Evolutionary conservation across 1,140 invertebrate genomes (phyloP).

Genomic region (Hylyphantes graminicola): DNA sequence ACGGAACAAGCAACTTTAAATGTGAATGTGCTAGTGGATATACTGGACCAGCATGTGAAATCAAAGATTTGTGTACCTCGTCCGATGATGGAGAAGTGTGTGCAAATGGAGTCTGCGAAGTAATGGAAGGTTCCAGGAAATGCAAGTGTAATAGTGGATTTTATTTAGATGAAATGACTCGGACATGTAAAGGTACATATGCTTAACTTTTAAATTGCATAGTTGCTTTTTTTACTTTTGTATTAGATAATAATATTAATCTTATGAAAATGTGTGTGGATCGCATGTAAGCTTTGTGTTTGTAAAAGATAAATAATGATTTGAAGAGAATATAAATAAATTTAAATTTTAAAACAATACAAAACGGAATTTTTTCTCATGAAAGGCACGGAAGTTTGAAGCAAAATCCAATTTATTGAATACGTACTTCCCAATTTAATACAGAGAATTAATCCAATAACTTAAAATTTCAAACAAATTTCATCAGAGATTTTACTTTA

Average conservation of each 20-base stretch:
- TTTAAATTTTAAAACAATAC: too few relatives aligned
- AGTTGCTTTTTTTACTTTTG: background rate
- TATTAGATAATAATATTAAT: background rate
- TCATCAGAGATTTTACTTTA: too few relatives aligned
- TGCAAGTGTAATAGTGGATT: constrained; percentile 16
- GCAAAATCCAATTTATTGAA: too few relatives aligned
- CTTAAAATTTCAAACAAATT: too few relatives aligned
- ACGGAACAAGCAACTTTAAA: background rate
- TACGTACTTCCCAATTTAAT: too few relatives aligned
- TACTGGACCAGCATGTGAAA: background rate
- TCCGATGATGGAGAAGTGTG: background rate
- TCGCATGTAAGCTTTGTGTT: too few relatives aligned
- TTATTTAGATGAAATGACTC: background rate
- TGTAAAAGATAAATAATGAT: too few relatives aligned
- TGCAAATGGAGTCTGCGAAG: background rate
- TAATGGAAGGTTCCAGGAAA: background rate
- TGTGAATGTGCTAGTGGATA: background rate
- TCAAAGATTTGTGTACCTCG: background rate
- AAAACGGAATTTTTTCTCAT: too few relatives aligned
- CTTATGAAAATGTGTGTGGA: too few relatives aligned
- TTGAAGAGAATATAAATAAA: too few relatives aligned
- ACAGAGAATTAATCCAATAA: too few relatives aligned
- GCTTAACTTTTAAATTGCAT: background rate
- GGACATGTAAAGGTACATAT: constrained; percentile 8
- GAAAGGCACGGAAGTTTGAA: too few relatives aligned